These are phyloP conservation scores for Papilio protenor DNA, from an alignment of 2,888 invertebrate species.

Conservation along the genomic window DNA sequence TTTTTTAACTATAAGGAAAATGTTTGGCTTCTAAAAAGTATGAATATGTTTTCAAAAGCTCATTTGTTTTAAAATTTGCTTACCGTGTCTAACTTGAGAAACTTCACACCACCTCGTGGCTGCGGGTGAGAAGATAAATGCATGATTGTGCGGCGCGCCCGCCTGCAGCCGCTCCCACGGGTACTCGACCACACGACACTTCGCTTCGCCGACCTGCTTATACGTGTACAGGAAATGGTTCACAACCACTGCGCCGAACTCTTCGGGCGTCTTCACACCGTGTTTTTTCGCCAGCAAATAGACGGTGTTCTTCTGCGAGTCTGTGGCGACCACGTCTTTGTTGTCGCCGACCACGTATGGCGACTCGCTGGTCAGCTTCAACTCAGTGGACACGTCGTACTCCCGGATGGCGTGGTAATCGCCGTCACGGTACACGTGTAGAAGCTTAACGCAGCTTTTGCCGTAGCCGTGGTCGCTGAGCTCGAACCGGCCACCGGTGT, in stretches of 20 bases:
- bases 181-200: conserved; percentile 88
- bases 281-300: conserved; percentile 91
- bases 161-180: conserved; percentile 89
- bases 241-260: conserved; percentile 89
- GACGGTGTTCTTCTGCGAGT: conserved; percentile 93
- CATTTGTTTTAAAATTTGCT: conserved; percentile 50
- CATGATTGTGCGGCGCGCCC: conserved; percentile 88
- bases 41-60: conserved; percentile 39
- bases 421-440: conserved; percentile 88
- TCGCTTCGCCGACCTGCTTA: conserved; percentile 88
- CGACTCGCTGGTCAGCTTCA: conserved; percentile 87
- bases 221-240: conserved; percentile 90
- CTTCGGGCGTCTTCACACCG: conserved; percentile 90
- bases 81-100: conserved; percentile 87
- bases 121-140: conserved; percentile 88
- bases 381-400: conserved; percentile 88
- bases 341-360: conserved; percentile 91
- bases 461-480: conserved; percentile 88
- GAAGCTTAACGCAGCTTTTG: conserved; percentile 89
- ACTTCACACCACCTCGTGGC: conserved; percentile 88
- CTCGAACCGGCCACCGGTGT: conserved; percentile 83
- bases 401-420: conserved; percentile 89
- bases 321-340: conserved; percentile 91
- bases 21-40: not conserved
- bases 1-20: not conserved